Percentiles rank a stretch among this genome's conserved stretches.
Evolutionary conservation across 2,113 vertebrate genomes (phyloP).

Genomic region (Chamaetylas fuelleborni): DNA sequence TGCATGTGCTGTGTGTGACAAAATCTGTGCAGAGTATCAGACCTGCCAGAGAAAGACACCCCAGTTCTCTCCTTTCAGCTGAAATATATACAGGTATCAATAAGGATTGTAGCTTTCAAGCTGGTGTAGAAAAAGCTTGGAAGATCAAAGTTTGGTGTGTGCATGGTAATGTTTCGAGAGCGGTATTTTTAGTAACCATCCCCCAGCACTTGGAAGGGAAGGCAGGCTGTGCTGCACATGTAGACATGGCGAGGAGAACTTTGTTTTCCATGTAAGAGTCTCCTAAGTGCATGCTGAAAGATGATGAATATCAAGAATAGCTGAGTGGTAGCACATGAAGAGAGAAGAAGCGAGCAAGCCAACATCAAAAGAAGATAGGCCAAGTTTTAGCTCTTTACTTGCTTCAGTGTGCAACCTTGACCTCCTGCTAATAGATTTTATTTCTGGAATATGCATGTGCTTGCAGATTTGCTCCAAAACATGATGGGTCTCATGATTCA

Average conservation of each 20-base stretch:
- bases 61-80: neutral
- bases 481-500: constrained; percentile 41
- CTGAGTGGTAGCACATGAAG: accelerated
- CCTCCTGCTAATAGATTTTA: constrained; percentile 48
- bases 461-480: constrained; percentile 38
- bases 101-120: neutral
- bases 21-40: neutral
- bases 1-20: neutral
- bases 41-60: neutral
- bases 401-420: constrained; percentile 16
- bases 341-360: neutral
- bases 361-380: neutral
- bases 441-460: constrained; percentile 40
- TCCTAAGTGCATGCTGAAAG: neutral
- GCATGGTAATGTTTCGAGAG: neutral
- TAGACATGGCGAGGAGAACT: neutral
- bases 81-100: accelerated
- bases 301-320: neutral
- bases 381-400: constrained; percentile 6
- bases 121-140: neutral
- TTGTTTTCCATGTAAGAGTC: neutral
- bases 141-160: constrained; percentile 53
- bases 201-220: neutral
- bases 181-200: constrained; percentile 22
- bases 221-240: constrained; percentile 44